Evolutionary conservation across 2,888 invertebrate genomes (phyloP).

Genomic region (Scaptomyza caliginosa): DNA sequence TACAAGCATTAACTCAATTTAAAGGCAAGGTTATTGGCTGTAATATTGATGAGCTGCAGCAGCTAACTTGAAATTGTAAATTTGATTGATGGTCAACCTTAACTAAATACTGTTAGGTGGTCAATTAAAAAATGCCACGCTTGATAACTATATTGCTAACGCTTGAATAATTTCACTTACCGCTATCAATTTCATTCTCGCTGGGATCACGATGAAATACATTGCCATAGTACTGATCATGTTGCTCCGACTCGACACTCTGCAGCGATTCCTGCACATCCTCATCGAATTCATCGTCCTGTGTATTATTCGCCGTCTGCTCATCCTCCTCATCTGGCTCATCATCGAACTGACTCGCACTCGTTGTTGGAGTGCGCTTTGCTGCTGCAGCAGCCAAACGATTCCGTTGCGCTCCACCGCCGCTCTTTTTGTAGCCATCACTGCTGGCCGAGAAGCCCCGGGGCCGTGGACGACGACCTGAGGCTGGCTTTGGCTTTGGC

Average conservation of each 20-base stretch:
- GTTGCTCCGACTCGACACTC: conserved; percentile 89
- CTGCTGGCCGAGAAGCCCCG: conserved; percentile 72
- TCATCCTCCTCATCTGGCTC: conserved; percentile 47
- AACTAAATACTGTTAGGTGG: too few species aligned
- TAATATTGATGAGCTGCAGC: conserved; percentile 29
- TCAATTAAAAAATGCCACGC: conserved; percentile 5
- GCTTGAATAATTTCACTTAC: conserved; percentile 74
- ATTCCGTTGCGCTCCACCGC: conserved; percentile 55
- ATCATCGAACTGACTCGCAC: conserved; percentile 40
- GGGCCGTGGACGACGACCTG: conserved; percentile 69
- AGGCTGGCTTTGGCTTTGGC: conserved; percentile 84
- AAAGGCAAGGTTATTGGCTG: conserved; percentile 35
- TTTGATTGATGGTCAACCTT: conserved; percentile 38
- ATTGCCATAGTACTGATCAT: conserved; percentile 87
- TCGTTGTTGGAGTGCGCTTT: conserved; percentile 42
- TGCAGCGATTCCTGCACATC: conserved; percentile 85
- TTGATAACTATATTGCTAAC: conserved; percentile 31
- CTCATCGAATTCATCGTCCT: conserved; percentile 72
- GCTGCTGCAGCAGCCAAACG: conserved; percentile 56
- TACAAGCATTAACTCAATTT: conserved; percentile 5
- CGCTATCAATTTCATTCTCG: conserved; percentile 82
- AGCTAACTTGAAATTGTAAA: conserved; percentile 9
- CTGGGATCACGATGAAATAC: conserved; percentile 82
- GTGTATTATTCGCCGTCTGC: conserved; percentile 28
- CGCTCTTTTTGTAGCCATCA: conserved; percentile 52